Percentiles rank a stretch among this genome's conserved stretches.
These are phyloP conservation scores for Falcunculus frontatus DNA, from an alignment of 2,113 vertebrate species.

Conservation along the genomic window DNA sequence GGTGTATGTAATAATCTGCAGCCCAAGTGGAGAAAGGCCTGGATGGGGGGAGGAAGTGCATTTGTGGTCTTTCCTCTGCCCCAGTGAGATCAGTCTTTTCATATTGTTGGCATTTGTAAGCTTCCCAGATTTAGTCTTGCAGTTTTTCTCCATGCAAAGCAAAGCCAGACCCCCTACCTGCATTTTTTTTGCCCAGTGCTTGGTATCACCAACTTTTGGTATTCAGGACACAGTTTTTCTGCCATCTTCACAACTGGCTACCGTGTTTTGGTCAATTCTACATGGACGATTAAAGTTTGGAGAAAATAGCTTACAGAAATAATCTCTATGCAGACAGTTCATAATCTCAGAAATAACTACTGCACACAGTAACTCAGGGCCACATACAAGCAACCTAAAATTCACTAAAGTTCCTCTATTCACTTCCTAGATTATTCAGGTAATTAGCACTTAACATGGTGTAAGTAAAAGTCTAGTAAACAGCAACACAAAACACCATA, in stretches of 20 bases:
- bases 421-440: neutral
- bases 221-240: constrained; percentile 49
- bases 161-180: constrained; percentile 40
- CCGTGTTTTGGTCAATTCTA: constrained; percentile 49
- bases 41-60: neutral
- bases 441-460: neutral
- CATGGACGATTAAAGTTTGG: neutral
- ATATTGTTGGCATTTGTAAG: neutral
- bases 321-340: neutral
- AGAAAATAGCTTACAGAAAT: constrained; percentile 2
- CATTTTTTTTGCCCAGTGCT: neutral
- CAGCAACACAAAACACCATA: neutral
- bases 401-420: neutral
- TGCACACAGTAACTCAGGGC: neutral
- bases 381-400: neutral
- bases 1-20: neutral
- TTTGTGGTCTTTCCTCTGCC: neutral
- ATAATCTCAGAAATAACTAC: neutral
- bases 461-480: neutral
- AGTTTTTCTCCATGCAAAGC: constrained; percentile 43
- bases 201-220: constrained; percentile 8
- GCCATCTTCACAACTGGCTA: constrained; percentile 41
- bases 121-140: neutral
- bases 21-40: constrained; percentile 32
- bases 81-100: neutral